Evolutionary conservation across 1,140 invertebrate species (phyloP).

Genomic region (Drosophila seguyi): DNA sequence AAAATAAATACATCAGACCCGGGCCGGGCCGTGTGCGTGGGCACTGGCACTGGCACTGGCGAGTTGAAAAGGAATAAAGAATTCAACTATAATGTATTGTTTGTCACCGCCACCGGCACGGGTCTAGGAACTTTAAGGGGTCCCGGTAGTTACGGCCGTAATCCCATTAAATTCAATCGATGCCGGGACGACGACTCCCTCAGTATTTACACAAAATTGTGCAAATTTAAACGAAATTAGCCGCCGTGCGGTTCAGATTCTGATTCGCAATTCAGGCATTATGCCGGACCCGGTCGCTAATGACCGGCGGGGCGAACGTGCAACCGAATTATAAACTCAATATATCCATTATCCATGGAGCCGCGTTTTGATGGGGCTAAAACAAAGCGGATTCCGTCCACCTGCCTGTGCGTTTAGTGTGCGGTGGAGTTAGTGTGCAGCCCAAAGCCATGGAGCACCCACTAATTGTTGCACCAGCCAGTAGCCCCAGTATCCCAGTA

Average conservation of each 20-base stretch:
- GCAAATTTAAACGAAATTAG: conserved; percentile 15
- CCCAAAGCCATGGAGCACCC: conserved; percentile 41
- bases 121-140: conserved; percentile 32
- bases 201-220: conserved; percentile 16
- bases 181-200: not conserved
- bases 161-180: conserved; percentile 43
- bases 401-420: conserved; percentile 19
- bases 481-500: not conserved
- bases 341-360: conserved; percentile 80
- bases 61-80: conserved; percentile 59
- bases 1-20: conserved; percentile 77
- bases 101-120: conserved; percentile 25
- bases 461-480: conserved; percentile 67
- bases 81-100: conserved; percentile 53
- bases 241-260: not conserved
- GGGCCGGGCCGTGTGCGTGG: conserved; percentile 13
- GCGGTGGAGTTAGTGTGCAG: conserved; percentile 17
- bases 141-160: conserved; percentile 5
- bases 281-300: conserved; percentile 26
- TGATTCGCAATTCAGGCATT: conserved; percentile 12
- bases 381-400: conserved; percentile 69
- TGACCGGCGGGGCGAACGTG: conserved; percentile 5
- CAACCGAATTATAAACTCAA: conserved; percentile 78
- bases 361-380: conserved; percentile 69
- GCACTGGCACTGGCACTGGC: not conserved